These are phyloP conservation scores for Oxyura jamaicensis DNA, from an alignment of 2,113 vertebrate genomes.

Conservation along the genomic window DNA sequence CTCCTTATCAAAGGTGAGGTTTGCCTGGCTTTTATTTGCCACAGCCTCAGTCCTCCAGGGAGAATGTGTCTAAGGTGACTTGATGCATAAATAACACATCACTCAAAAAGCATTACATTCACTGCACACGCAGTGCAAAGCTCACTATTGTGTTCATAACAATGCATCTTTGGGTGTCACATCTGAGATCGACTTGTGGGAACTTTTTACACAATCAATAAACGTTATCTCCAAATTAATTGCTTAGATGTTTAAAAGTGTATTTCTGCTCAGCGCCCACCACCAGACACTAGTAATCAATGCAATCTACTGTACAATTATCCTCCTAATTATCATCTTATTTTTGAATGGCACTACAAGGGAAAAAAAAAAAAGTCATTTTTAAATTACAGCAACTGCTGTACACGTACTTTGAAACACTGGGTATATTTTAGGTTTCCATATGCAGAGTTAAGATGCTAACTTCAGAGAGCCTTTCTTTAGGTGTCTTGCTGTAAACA, in stretches of 20 bases:
- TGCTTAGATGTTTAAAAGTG: conserved; percentile 25
- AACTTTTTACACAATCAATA: conserved; percentile 55
- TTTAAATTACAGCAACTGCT: background rate
- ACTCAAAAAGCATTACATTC: conserved; percentile 10
- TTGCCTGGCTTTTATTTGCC: conserved; percentile 34
- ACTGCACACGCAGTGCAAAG: background rate
- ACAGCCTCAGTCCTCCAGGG: conserved; percentile 42
- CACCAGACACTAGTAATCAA: conserved; percentile 17
- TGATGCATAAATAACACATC: conserved; percentile 69
- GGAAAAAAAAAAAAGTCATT: background rate
- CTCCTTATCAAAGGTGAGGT: background rate
- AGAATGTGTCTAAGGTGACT: conserved; percentile 67
- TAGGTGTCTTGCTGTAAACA: background rate
- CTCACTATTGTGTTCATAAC: conserved; percentile 42
- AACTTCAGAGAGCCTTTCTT: background rate
- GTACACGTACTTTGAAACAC: background rate
- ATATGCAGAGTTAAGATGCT: background rate
- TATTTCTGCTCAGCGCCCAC: conserved; percentile 24
- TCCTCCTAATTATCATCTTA: conserved; percentile 19
- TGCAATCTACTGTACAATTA: conserved; percentile 20
- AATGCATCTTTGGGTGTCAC: conserved; percentile 31
- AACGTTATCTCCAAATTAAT: conserved; percentile 54
- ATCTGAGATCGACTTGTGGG: conserved; percentile 39
- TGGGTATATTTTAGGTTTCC: background rate
- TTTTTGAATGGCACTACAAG: conserved; percentile 21